A percentile compares a stretch with the other conserved stretches of the same genome.
Conservation (phyloP, 1,140 invertebrate genomes). For the Chelonus insularis region DNA sequence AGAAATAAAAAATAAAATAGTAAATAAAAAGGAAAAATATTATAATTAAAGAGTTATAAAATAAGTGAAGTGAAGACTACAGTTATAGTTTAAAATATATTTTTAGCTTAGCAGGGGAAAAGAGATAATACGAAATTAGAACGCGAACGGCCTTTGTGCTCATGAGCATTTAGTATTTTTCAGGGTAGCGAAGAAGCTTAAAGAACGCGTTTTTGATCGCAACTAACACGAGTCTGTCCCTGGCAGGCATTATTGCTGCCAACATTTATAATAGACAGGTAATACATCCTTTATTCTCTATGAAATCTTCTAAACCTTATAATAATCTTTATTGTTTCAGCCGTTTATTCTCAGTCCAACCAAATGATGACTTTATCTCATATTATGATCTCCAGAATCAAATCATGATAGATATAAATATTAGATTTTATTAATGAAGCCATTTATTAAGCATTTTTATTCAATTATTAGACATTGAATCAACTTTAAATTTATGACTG, state of each 20-base stretch:
- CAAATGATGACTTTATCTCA: too few species aligned
- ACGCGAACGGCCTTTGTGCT: conserved; percentile 30
- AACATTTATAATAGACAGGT: conserved; percentile 28
- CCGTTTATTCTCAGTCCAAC: too few species aligned
- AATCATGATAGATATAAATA: too few species aligned
- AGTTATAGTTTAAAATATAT: conserved; percentile 16
- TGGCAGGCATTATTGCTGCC: conserved; percentile 29
- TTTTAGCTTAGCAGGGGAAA: conserved; percentile 25
- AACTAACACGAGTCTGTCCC: conserved; percentile 15
- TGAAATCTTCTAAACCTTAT: background rate
- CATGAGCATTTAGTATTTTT: conserved; percentile 19
- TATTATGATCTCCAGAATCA: too few species aligned
- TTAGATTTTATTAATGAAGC: too few species aligned
- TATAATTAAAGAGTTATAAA: background rate
- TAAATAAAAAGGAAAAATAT: background rate
- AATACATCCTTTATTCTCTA: conserved; percentile 14
- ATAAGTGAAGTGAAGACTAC: background rate
- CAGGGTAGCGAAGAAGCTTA: conserved; percentile 12
- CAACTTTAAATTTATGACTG: too few species aligned
- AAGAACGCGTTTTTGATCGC: conserved; percentile 3
- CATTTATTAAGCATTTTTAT: too few species aligned
- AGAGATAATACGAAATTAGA: conserved; percentile 32
- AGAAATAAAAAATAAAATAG: too few species aligned
- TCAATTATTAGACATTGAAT: too few species aligned
- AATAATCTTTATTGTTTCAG: background rate